A percentile compares a stretch with the other conserved stretches of the same genome.
phyloP scores from a whole-genome alignment of 2,797 vertebrate species.

The Paratrypauchen microcephalus region DNA sequence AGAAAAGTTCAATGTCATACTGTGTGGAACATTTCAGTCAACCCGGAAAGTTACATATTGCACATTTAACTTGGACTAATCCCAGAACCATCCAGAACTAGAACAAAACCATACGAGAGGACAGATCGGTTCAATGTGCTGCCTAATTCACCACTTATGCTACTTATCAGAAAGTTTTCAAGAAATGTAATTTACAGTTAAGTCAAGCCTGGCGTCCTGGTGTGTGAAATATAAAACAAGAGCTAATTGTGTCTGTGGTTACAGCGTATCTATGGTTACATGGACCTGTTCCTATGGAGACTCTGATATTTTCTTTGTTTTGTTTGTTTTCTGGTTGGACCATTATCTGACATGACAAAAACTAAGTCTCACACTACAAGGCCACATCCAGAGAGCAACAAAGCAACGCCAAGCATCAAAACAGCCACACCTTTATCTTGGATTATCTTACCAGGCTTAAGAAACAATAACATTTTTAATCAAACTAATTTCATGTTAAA shows the following conservation, averaged over 20 bases:
- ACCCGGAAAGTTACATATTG: too few species aligned
- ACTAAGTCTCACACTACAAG: slow-evolving; percentile 43
- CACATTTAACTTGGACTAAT: too few species aligned
- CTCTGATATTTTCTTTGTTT: slow-evolving; percentile 59
- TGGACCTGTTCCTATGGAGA: slow-evolving; percentile 72
- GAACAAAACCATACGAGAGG: background rate
- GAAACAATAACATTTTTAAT: background rate
- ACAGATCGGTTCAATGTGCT: background rate
- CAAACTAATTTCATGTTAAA: too few species aligned
- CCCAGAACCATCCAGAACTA: background rate
- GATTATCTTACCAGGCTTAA: background rate
- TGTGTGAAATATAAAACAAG: slow-evolving; percentile 54
- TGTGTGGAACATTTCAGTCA: too few species aligned
- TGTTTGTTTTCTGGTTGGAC: slow-evolving; percentile 65
- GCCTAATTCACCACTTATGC: background rate
- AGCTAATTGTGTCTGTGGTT: slow-evolving; percentile 73
- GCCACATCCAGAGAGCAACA: slow-evolving; percentile 41
- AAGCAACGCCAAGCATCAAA: slow-evolving; percentile 24
- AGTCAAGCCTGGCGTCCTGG: slow-evolving; percentile 30
- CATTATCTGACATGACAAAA: slow-evolving; percentile 54
- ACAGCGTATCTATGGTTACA: slow-evolving; percentile 77
- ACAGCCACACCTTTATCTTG: slow-evolving; percentile 8
- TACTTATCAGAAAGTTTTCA: background rate
- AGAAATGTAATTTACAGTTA: slow-evolving; percentile 21
- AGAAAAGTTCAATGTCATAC: too few species aligned